A percentile compares a stretch with the other conserved stretches of the same genome.
phyloP scores from a whole-genome alignment of 2,888 invertebrate genomes.

The Chrysopilus asiliformis region DNA sequence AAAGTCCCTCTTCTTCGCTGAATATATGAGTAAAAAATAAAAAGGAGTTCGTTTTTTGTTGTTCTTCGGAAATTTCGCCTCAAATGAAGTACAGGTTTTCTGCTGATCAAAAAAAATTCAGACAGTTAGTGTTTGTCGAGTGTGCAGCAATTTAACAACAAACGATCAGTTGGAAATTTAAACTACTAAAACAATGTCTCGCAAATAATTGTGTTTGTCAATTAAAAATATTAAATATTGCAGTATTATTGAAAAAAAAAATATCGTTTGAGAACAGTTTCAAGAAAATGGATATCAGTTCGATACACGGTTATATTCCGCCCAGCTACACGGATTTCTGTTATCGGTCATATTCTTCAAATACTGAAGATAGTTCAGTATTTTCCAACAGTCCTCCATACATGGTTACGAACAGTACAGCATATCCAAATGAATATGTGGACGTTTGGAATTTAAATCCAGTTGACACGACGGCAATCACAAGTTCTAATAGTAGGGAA shows the following conservation, averaged over 20 bases:
- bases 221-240: neutral
- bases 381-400: constrained; percentile 9
- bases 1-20: neutral
- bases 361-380: constrained; percentile 1
- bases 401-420: neutral
- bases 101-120: too few species aligned
- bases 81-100: constrained; percentile 5
- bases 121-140: too few species aligned
- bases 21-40: too few species aligned
- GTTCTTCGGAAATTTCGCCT: constrained; percentile 2
- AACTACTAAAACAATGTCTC: neutral
- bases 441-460: neutral
- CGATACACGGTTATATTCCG: constrained; percentile 1
- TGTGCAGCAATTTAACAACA: too few species aligned
- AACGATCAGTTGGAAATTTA: neutral
- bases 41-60: too few species aligned
- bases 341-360: constrained; percentile 1
- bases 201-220: neutral
- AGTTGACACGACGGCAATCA: neutral
- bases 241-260: neutral
- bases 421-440: constrained; percentile 1
- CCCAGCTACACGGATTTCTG: neutral
- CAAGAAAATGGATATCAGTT: constrained; percentile 4
- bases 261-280: too few species aligned
- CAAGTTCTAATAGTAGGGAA: neutral